Conservation (phyloP, 2,888 invertebrate genomes). For the Agrochola circellaris region DNA sequence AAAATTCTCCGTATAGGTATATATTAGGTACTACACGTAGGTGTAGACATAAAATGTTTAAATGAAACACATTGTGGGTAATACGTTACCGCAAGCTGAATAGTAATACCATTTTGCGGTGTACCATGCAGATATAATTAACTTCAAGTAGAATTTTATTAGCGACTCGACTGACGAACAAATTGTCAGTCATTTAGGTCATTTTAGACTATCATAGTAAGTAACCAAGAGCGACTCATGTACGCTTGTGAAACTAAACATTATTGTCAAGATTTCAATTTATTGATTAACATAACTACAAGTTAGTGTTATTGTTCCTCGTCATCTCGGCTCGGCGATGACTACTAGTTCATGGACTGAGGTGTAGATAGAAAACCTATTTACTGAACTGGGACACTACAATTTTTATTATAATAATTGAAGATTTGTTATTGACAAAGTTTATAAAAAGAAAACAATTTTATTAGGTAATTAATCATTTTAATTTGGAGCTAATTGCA, state of each 20-base stretch:
- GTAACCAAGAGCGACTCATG: constrained; percentile 16
- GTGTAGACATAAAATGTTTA: neutral
- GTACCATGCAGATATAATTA: constrained; percentile 18
- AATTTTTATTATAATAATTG: neutral
- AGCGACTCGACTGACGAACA: constrained; percentile 13
- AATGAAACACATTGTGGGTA: constrained; percentile 32
- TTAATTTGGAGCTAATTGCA: constrained; percentile 12
- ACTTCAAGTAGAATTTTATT: constrained; percentile 27
- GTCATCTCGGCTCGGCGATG: constrained; percentile 11
- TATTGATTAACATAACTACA: constrained; percentile 46
- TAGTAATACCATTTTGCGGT: constrained; percentile 49
- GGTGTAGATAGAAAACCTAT: constrained; percentile 2
- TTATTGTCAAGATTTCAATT: constrained; percentile 52
- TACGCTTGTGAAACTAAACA: constrained; percentile 12
- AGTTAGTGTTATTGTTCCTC: constrained; percentile 47
- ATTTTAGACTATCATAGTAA: constrained; percentile 25
- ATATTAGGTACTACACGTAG: no score
- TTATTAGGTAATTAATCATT: neutral
- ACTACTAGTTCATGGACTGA: neutral
- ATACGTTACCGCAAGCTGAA: constrained; percentile 44
- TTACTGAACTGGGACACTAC: constrained; percentile 12
- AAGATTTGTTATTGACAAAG: neutral
- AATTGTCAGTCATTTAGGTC: constrained; percentile 34
- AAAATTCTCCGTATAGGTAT: no score
- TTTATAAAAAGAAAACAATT: neutral